Percentiles rank a stretch among this genome's conserved stretches.
These are phyloP conservation scores for Furnarius figulus DNA, from an alignment of 2,113 vertebrate genomes.

Conservation along the genomic window DNA sequence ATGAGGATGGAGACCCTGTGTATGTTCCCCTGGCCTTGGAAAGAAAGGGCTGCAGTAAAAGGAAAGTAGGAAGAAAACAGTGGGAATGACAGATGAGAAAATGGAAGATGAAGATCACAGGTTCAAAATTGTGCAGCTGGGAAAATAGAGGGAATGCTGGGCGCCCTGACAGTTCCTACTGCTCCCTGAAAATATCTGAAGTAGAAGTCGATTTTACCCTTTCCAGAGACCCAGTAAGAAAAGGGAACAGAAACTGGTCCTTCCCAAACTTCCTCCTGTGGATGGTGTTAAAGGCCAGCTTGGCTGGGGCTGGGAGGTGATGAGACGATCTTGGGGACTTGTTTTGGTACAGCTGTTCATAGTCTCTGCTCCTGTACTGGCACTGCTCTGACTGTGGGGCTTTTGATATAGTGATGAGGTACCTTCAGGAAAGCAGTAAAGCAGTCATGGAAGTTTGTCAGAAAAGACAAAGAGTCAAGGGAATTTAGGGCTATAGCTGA, in stretches of 20 bases:
- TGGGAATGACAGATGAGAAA: background rate
- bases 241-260: background rate
- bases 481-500: background rate
- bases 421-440: background rate
- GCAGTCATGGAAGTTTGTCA: background rate
- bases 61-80: background rate
- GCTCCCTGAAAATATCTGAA: background rate
- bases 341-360: background rate
- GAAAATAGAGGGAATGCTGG: background rate
- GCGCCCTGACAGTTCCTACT: background rate
- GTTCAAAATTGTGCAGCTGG: background rate
- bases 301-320: background rate
- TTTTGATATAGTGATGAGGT: background rate
- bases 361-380: background rate
- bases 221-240: background rate
- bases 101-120: background rate
- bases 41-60: background rate
- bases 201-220: background rate
- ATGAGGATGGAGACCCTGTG: accelerated
- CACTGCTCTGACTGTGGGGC: background rate
- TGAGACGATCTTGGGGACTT: background rate
- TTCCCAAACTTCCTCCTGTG: background rate
- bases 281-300: background rate
- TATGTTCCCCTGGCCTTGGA: background rate
- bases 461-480: background rate